Base-by-base conservation (phyloP, 2,888 invertebrate genomes). In the Melieria picta region DNA sequence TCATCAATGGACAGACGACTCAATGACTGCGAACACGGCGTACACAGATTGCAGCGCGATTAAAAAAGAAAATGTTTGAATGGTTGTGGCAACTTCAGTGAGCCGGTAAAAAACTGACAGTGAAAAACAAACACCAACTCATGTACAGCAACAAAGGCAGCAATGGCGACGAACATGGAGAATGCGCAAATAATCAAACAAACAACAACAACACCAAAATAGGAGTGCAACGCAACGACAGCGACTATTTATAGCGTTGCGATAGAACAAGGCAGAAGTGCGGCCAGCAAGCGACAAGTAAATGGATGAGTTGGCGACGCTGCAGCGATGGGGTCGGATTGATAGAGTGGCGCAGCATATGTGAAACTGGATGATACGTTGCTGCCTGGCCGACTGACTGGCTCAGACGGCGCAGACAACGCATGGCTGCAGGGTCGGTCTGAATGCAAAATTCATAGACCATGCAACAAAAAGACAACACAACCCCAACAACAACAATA, bases 391-490 rank as follows among this genome's bases (percentile, higher is more conserved):
- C 61, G 45, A 48, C 13, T 45, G 66, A 48, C 50, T 46, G 4
- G 30, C n/a, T 55, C n/a, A 30, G 58, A 16, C 7, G 50, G 46
- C 50, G 45, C 60, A 6, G 42, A 16, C 11, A 56, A 11, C 7
- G 1, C 16, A 10, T 56, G 6, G 65, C 11, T 30, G 30, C 30
- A 30, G 30, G 30, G 30, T 30, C 67, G 61, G 48, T 46, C 60
- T 67, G 60, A 67, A 67, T 67, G 67, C 67, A 61, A 61, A 67
- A 67, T 67, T 67, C 61, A 67, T 67, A 61, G 67, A 67, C 67
- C 67, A 60, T 61, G 60, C 60, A 67, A 61, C 67, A 67, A 67
- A 30, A 30, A 30, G 30, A 67, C 67, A 67, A 67, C 60, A 60
- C 43, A 60, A 42, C 58, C 50, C 16, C 13, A 52, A 13, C 30